Evolutionary conservation across 1,140 invertebrate species (phyloP), one percentile per base, ranked within the genome.

Genomic region (Drosophila tani): DNA sequence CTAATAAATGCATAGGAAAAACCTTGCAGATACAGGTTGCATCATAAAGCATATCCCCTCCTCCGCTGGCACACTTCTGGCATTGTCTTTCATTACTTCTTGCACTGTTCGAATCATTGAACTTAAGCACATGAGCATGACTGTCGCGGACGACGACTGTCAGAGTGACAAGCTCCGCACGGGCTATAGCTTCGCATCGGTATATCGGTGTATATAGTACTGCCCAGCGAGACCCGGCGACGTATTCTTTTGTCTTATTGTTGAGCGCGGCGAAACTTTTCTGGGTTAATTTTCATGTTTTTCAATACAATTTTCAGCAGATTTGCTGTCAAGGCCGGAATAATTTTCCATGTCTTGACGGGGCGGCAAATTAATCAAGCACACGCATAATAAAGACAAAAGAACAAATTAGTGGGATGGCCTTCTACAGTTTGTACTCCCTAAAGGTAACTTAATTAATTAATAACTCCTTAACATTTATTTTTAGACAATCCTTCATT

Each of bases 211-310:
- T 14, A 66, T 21, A 58, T 29, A 45, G 4, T 32, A 57, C 65
- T 47, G 40, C 65, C 21, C 65, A 45, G 43, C 17, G 64, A n/a
- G 69, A 69, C 35, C 69, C 53, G n/a, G 55, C 69, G 66, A 50
- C 24, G n/a, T 73, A 73, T 79, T 79, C 76, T 79, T 79, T 79
- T 79, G 76, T 79, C 75, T 79, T 69, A 79, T 79, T 79, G 76
- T 79, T 69, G 53, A 75, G 63, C 62, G 47, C 56, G 38, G 65
- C 64, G 57, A 59, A 68, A 77, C 75, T 77, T 79, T 79, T 79
- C 77, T 79, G 77, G 77, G 77, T 79, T 79, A 79, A 79, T 79
- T 79, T 79, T 79, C 77, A 65, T 79, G 68, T 79, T 77, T 77
- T 77, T 79, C 76, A 79, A 79, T 79, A 79, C 68, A 62, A 71